Base-by-base conservation (phyloP, 2,113 vertebrate species). In the Xenotilapia flavipinnis region DNA sequence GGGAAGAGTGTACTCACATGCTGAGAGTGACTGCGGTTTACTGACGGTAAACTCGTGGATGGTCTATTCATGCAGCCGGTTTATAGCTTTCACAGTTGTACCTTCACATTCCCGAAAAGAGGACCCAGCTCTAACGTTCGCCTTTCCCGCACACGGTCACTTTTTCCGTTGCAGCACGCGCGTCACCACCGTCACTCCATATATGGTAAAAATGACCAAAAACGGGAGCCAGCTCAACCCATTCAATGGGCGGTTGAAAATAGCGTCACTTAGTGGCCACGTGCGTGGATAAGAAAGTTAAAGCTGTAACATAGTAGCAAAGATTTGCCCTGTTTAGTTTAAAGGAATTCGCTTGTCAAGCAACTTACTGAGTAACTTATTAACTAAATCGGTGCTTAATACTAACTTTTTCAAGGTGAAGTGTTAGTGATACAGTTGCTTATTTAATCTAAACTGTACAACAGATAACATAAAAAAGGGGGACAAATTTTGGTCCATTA, bases 71-170 rank as follows among this genome's bases (percentile, higher is more conserved):
- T 47, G 13, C 13, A 82, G 9, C 4, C 11, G 2, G 14, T 33
- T 65, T 8, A 36, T 10, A 7, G 23, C 15, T 60, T 28, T 7
- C 5, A 40, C 17, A 6, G 3, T 31, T 21, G 2, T 3, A 42
- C 23, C 19, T 28, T 15, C 12, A 17, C 49, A 7, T 4, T 17
- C 7, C 3, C 3, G 9, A 33, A 54, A 85, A 75, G 13, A 36
- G 80, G 75, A 88, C 45, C 5, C 51, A n/a, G 40, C 2, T 86
- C 86, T 60, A 91, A 88, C 84, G 90, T 92, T 92, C 87, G 90
- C 75, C 80, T 93, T 92, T 95, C 93, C 91, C 92, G 91, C 92
- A 95, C 91, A 80, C 90, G 9, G 28, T 92, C 90, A 95, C 49
- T 79, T 77, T 92, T 94, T 93, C 93, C 92, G 92, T 93, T 91